Percentiles rank a stretch among this genome's conserved stretches.
Evolutionary conservation across 2,888 invertebrate species (phyloP).

Genomic region (Philaethria dido): DNA sequence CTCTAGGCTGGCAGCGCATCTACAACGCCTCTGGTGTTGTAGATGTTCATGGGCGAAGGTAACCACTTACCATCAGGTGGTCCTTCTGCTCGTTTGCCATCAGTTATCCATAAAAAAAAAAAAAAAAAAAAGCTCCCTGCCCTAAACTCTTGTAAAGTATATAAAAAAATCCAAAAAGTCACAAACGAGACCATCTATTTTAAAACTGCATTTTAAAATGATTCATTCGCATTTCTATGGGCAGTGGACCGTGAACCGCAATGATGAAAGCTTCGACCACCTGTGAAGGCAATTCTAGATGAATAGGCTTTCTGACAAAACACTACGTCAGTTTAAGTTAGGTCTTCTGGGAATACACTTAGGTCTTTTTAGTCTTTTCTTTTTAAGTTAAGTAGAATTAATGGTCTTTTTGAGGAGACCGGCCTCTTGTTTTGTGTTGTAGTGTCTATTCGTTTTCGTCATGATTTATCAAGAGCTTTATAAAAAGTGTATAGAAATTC

Average conservation of each 20-base stretch:
- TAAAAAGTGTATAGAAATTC: slow-evolving; percentile 25
- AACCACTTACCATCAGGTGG: too few relatives aligned
- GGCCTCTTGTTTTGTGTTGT: too few relatives aligned
- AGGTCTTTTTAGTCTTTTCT: neutral
- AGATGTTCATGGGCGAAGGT: too few relatives aligned
- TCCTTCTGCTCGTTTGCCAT: too few relatives aligned
- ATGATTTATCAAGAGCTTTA: slow-evolving; percentile 26
- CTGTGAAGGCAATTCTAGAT: slow-evolving; percentile 21
- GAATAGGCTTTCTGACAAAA: slow-evolving; percentile 14
- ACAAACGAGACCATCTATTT: slow-evolving; percentile 2
- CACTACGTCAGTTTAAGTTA: slow-evolving; percentile 17
- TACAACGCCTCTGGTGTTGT: too few relatives aligned
- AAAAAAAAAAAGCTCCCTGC: too few relatives aligned
- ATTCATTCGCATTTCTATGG: slow-evolving; percentile 26
- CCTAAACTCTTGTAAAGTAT: neutral
- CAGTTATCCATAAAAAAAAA: too few relatives aligned
- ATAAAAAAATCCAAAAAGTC: too few relatives aligned
- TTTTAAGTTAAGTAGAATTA: neutral
- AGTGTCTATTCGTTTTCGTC: neutral
- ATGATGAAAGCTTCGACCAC: slow-evolving; percentile 27
- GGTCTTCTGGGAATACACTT: slow-evolving; percentile 5
- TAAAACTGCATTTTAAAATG: slow-evolving; percentile 21
- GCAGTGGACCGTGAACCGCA: slow-evolving; percentile 31
- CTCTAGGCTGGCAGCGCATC: too few relatives aligned
- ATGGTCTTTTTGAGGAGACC: neutral